Base-by-base conservation (phyloP, 53 echinoderm and acorn worm genomes). In the Apostichopus leukothele region DNA sequence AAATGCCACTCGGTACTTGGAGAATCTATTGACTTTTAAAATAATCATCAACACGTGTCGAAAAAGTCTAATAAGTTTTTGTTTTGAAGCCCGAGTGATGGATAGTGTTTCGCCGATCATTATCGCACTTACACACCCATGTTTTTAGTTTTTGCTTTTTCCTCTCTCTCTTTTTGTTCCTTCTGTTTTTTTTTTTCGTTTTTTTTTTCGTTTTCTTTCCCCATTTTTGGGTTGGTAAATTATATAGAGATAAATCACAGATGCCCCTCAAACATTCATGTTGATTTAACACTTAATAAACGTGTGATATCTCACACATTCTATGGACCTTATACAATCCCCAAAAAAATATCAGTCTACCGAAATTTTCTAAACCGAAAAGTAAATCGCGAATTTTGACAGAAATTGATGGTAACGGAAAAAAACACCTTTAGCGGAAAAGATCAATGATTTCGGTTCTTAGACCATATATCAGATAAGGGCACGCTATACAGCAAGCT, bases 231-330 rank as follows among this genome's bases (percentile, higher is more conserved):
- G 39, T 39, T 39, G 7, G 57, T 57, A 57, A 57, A 57, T 7
- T 57, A 57, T 57, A 57, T 39, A 39, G 13, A 61, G 13, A 61
- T 13, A 63, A 63, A 63, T 71, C 71, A 71, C 71, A n/a, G 71
- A 71, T 16, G 71, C 71, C 71, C 16, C 18, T 6, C 71, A 71
- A 71, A 81, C 60, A 81, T 59, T 59, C 81, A 81, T 81, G 81
- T 81, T 81, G 59, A 59, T 57, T 57, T 23, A 81, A 81, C 23
- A 25, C 81, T 81, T 5, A 55, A 59, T 9, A 57, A 53, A 59
- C 60, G 81, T 81, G 81, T 81, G 81, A 81, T 54, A 19, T 81
- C 22, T 81, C 19, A 21, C 81, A 81, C 81, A 13, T 81, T 9
- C 7, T 19, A 79, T 52, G 79, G 51, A 52, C 18, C 11, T 59